phyloP scores from a whole-genome alignment of 2,113 vertebrate genomes.

The Tursiops truncatus region DNA sequence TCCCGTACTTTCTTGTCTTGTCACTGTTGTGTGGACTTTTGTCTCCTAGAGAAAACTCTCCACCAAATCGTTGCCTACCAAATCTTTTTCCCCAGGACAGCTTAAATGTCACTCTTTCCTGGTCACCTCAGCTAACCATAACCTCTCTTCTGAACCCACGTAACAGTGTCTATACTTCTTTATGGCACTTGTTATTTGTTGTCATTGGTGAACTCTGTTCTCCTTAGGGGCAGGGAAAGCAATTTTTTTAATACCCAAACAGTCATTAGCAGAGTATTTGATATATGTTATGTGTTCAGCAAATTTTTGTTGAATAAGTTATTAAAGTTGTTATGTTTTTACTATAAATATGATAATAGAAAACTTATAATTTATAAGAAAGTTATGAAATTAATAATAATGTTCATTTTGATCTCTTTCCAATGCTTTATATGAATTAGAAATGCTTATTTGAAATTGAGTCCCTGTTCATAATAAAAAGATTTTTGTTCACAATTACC shows the following conservation, averaged over 20 bases:
- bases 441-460: conserved; percentile 49
- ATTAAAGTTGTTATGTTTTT: conserved; percentile 14
- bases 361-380: not conserved
- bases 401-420: not conserved
- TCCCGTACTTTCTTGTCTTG: not conserved
- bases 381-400: not conserved
- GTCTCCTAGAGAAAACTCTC: not conserved
- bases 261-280: not conserved
- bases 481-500: not conserved
- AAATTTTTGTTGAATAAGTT: conserved; percentile 20
- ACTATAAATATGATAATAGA: not conserved
- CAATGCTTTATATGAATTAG: not conserved
- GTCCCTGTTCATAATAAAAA: conserved; percentile 29
- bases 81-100: not conserved
- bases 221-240: not conserved
- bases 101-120: not conserved
- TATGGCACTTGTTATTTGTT: not conserved
- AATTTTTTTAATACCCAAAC: not conserved
- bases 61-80: not conserved
- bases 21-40: not conserved
- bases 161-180: not conserved
- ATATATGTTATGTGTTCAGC: not conserved
- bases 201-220: not conserved
- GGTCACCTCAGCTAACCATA: not conserved
- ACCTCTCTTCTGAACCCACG: not conserved